phyloP scores from a whole-genome alignment of 53 echinoderm and acorn worm species.

The Astropecten irregularis region DNA sequence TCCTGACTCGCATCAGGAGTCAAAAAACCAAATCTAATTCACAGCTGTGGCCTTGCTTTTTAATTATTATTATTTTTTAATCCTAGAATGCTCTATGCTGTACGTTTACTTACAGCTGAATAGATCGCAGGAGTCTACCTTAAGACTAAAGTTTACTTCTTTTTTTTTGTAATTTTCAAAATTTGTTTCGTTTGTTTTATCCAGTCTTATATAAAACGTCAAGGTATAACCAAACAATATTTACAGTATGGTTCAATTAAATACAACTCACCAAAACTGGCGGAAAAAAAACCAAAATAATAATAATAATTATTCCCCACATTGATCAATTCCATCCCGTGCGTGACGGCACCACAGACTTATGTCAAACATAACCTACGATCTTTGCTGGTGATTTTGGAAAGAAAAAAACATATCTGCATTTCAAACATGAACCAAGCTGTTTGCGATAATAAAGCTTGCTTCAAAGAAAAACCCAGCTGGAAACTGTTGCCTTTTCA shows the following conservation, averaged over 20 bases:
- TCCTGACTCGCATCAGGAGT: not conserved
- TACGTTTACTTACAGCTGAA: conserved; percentile 9
- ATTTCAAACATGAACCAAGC: not conserved
- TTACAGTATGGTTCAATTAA: conserved; percentile 24
- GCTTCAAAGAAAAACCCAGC: no score
- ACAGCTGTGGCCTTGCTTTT: conserved; percentile 19
- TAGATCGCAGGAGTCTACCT: conserved; percentile 2
- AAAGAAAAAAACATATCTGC: not conserved
- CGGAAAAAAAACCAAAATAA: not conserved
- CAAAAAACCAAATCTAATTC: not conserved
- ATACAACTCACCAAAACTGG: conserved; percentile 8
- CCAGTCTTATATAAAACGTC: not conserved
- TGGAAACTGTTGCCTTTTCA: no score
- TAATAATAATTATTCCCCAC: no score
- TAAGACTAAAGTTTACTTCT: not conserved
- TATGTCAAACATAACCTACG: no score
- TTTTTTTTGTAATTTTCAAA: not conserved
- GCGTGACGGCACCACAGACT: no score
- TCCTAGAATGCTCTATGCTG: conserved; percentile 16
- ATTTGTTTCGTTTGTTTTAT: no score
- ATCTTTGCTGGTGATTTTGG: no score
- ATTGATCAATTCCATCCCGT: no score
- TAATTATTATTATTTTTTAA: no score
- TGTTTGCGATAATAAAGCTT: no score
- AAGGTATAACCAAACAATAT: conserved; percentile 36